These are phyloP conservation scores for Lepus europaeus DNA, from an alignment of 2,113 vertebrate species.

Conservation along the genomic window DNA sequence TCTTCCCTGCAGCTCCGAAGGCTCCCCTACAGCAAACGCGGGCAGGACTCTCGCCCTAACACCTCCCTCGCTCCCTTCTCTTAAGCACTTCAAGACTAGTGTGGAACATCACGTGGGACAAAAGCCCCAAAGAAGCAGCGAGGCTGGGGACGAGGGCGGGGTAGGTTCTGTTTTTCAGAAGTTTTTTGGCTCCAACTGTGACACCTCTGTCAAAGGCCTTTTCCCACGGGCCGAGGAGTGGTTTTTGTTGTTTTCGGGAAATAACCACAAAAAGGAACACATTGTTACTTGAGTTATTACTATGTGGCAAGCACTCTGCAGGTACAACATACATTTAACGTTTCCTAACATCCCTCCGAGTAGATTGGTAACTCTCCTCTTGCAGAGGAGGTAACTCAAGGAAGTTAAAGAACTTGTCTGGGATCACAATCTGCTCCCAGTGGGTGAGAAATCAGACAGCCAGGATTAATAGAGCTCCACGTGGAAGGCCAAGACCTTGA, in stretches of 20 bases:
- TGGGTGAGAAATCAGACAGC: background rate
- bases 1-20: fast-evolving
- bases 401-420: background rate
- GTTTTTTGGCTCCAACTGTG: background rate
- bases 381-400: background rate
- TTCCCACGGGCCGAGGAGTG: background rate
- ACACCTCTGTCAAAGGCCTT: background rate
- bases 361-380: background rate
- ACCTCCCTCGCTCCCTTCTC: fast-evolving
- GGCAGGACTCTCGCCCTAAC: fast-evolving
- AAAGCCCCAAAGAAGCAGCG: background rate
- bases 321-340: background rate
- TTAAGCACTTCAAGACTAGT: fast-evolving
- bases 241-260: background rate
- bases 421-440: background rate
- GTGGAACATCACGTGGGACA: fast-evolving
- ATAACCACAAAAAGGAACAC: background rate
- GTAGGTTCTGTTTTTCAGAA: background rate
- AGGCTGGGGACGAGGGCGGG: background rate
- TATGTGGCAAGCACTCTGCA: background rate
- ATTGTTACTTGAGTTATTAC: background rate
- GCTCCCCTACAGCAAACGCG: fast-evolving
- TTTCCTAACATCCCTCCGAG: background rate
- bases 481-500: background rate
- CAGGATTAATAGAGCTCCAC: background rate